Evolutionary conservation across 2,113 vertebrate species (phyloP).

Genomic region (Mustela lutreola): DNA sequence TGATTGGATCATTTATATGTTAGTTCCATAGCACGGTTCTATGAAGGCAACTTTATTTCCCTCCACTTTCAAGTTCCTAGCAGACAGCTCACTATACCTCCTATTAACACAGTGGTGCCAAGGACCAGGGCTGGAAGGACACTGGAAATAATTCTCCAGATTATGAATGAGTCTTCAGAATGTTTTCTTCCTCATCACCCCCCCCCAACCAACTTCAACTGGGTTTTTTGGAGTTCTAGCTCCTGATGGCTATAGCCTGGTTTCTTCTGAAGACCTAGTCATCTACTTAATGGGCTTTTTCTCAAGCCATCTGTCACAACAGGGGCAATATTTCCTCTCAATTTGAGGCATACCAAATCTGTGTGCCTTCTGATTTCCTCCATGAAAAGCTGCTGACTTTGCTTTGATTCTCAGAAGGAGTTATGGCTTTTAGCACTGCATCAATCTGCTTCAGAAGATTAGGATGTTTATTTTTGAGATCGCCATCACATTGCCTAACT

Average conservation of each 20-base stretch:
- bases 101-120: background rate
- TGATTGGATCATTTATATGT: background rate
- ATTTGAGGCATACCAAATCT: background rate
- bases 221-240: background rate
- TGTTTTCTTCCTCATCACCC: background rate
- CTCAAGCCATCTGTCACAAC: background rate
- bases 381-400: constrained; percentile 54
- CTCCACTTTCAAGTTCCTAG: constrained; percentile 31
- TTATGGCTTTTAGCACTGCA: constrained; percentile 35
- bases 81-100: background rate
- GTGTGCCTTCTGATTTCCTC: constrained; percentile 31
- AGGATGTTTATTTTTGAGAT: constrained; percentile 76
- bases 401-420: constrained; percentile 56
- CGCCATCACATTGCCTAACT: constrained; percentile 69
- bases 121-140: background rate
- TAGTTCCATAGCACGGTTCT: background rate
- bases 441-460: constrained; percentile 66
- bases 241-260: background rate
- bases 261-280: background rate
- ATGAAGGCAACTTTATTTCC: background rate
- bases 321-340: constrained; percentile 36
- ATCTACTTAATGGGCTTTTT: background rate
- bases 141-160: background rate
- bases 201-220: background rate
- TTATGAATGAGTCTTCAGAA: background rate